Percentiles rank a stretch among this genome's conserved stretches.
Conservation (phyloP, 2,797 vertebrate genomes). For the Podargus strigoides region DNA sequence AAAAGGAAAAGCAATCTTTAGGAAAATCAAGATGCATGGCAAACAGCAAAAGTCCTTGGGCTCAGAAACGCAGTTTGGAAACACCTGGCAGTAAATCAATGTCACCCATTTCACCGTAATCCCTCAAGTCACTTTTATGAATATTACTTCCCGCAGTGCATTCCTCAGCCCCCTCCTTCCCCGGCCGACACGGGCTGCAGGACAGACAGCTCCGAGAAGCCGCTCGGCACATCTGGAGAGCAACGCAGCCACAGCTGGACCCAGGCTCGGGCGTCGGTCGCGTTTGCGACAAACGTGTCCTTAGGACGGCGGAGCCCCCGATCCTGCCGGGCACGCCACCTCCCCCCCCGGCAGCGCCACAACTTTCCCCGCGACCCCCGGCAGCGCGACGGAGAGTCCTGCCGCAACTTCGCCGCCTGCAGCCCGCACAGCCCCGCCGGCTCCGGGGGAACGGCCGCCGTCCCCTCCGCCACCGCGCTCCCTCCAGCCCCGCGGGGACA, state of each 20-base stretch:
- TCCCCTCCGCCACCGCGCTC: background rate
- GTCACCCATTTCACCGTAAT: constrained; percentile 34
- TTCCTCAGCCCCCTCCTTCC: background rate
- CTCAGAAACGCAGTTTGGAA: background rate
- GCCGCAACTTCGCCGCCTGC: background rate
- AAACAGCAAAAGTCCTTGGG: constrained; percentile 17
- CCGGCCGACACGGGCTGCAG: background rate
- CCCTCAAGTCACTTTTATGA: constrained; percentile 44
- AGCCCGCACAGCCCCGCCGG: background rate
- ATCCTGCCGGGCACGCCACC: background rate
- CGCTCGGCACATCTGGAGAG: background rate
- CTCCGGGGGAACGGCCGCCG: background rate
- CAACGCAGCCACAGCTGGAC: background rate
- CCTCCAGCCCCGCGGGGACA: background rate
- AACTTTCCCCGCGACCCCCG: background rate
- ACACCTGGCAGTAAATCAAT: constrained; percentile 57
- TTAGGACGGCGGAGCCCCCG: background rate
- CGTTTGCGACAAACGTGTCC: background rate
- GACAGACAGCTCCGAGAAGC: background rate
- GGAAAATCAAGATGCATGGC: background rate
- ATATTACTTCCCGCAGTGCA: constrained; percentile 39
- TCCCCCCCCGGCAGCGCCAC: background rate
- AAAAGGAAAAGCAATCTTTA: background rate
- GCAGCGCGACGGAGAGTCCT: background rate
- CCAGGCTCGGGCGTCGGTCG: background rate